phyloP scores from a whole-genome alignment of 23 tunicate genomes.

The Styela clava region DNA sequence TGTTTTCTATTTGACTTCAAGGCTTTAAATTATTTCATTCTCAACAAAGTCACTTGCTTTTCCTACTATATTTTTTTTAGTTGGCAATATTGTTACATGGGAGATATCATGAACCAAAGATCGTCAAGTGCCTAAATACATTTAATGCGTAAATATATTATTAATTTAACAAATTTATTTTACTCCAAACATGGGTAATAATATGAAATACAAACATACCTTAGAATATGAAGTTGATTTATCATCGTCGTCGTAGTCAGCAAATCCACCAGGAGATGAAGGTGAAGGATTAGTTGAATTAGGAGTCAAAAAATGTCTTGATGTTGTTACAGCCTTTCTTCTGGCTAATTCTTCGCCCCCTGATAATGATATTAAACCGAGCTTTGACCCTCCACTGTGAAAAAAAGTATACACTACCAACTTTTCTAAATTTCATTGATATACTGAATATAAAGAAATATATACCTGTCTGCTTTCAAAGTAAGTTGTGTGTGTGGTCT shows the following conservation, averaged over 20 bases:
- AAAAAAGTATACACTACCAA: too few species aligned
- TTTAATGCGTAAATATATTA: too few species aligned
- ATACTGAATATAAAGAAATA: not conserved
- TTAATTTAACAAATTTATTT: too few species aligned
- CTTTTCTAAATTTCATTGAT: too few species aligned
- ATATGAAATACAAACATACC: too few species aligned
- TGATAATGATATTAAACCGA: slow-evolving; percentile 12
- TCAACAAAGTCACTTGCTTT: not conserved
- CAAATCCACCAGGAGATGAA: not conserved
- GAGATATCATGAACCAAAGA: too few species aligned
- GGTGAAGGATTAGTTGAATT: not conserved
- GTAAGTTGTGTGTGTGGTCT: not conserved
- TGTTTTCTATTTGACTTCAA: too few species aligned
- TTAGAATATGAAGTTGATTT: not conserved
- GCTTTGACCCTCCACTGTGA: not conserved
- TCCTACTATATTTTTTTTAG: too few species aligned
- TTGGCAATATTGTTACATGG: too few species aligned
- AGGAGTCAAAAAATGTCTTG: slow-evolving; percentile 19
- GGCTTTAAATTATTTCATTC: too few species aligned
- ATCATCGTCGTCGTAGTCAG: not conserved
- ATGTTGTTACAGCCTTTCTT: not conserved
- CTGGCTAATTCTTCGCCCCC: not conserved
- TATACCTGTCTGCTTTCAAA: not conserved
- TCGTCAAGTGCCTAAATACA: too few species aligned
- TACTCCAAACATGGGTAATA: too few species aligned